Conservation (phyloP, 2,113 vertebrate species). For the Todiramphus saurophagus region DNA sequence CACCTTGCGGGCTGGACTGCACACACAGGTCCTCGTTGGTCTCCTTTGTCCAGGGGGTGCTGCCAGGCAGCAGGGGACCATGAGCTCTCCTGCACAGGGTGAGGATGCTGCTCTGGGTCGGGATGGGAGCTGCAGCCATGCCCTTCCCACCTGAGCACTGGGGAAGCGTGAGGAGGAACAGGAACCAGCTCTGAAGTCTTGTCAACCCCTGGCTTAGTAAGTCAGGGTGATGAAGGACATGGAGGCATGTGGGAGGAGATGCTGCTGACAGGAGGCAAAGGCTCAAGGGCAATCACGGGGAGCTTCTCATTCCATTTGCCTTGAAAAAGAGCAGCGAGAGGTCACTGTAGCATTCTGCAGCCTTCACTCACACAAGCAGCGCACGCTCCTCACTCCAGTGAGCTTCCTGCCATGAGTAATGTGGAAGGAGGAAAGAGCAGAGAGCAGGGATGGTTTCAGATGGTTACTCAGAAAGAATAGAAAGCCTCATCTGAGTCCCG, state of each 20-base stretch:
- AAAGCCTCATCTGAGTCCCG: background rate
- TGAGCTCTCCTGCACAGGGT: background rate
- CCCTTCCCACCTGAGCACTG: background rate
- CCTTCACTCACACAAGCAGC: background rate
- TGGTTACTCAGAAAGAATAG: slow-evolving; percentile 1
- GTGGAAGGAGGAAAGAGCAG: background rate
- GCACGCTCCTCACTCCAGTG: background rate
- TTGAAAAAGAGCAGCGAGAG: background rate
- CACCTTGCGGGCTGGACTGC: accelerated
- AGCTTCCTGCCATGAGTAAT: background rate
- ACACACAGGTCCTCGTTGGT: background rate
- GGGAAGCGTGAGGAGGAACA: background rate
- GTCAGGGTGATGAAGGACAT: background rate
- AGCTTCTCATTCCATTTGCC: background rate
- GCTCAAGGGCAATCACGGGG: background rate
- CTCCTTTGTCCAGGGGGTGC: background rate
- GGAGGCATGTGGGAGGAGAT: background rate
- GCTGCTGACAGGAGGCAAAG: background rate
- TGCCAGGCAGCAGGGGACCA: background rate
- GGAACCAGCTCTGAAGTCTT: background rate
- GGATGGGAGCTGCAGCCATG: background rate
- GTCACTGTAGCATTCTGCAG: background rate
- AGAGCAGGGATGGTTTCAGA: background rate
- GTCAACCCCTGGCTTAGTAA: background rate
- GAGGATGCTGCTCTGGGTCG: background rate